A percentile compares a stretch with the other conserved stretches of the same genome.
phyloP scores from a whole-genome alignment of 2,888 invertebrate species.

The Mesorhabditis sp. region DNA sequence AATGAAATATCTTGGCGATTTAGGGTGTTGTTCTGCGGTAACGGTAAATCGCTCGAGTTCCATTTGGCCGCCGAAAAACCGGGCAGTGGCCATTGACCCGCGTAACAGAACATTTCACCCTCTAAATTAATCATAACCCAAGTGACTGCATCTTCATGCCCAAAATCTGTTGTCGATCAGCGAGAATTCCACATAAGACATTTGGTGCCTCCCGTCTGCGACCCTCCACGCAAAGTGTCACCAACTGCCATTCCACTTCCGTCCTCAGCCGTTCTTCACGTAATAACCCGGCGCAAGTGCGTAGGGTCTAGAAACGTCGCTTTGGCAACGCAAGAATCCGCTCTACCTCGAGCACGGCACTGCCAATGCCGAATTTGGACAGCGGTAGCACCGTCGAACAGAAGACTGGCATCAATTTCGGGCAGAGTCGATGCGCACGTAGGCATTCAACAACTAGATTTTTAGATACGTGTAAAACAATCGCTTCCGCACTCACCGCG shows the following conservation, averaged over 20 bases:
- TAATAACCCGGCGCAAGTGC: slow-evolving; percentile 22
- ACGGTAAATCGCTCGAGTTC: slow-evolving; percentile 36
- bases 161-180: slow-evolving; percentile 23
- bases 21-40: neutral
- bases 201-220: slow-evolving; percentile 18
- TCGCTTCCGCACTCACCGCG: slow-evolving; percentile 10
- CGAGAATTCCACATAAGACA: slow-evolving; percentile 20
- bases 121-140: slow-evolving; percentile 13
- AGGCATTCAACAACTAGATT: slow-evolving; percentile 21
- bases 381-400: slow-evolving; percentile 34
- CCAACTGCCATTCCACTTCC: slow-evolving; percentile 48
- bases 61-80: slow-evolving; percentile 47
- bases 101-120: slow-evolving; percentile 39
- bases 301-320: neutral
- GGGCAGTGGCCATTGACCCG: slow-evolving; percentile 48
- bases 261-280: slow-evolving; percentile 39
- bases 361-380: slow-evolving; percentile 24
- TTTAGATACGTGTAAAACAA: neutral
- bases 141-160: slow-evolving; percentile 14
- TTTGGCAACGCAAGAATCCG: no score
- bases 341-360: slow-evolving; percentile 13
- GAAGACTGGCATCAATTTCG: slow-evolving; percentile 36
- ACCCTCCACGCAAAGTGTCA: slow-evolving; percentile 30
- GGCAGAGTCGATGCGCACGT: slow-evolving; percentile 31
- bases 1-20: slow-evolving; percentile 23